Conservation (phyloP, 1,140 invertebrate genomes). For the Neuroterus valhalla region DNA sequence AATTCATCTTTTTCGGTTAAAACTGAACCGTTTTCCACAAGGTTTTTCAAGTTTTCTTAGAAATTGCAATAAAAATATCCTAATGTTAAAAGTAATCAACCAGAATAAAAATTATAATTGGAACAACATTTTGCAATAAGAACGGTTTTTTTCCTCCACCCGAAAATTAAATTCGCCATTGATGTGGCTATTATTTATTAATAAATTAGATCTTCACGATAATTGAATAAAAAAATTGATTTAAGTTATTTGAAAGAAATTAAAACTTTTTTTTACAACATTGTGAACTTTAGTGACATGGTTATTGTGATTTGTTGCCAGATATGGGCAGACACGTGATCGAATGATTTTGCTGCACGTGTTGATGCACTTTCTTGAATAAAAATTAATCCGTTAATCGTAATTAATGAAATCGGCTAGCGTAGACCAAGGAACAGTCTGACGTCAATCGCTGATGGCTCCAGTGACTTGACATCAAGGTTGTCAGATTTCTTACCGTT, state of each 20-base stretch:
- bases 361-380: neutral
- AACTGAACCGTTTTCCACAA: too few relatives aligned
- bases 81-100: too few relatives aligned
- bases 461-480: constrained; percentile 57
- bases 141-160: too few relatives aligned
- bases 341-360: neutral
- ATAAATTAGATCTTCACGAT: too few relatives aligned
- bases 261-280: neutral
- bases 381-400: constrained; percentile 43
- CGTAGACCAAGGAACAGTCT: constrained; percentile 43
- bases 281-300: too few relatives aligned
- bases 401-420: constrained; percentile 59
- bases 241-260: neutral
- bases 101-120: too few relatives aligned
- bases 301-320: neutral
- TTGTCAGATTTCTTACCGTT: constrained; percentile 42
- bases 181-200: too few relatives aligned
- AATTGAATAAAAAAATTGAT: neutral
- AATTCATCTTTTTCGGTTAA: too few relatives aligned
- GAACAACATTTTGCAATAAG: too few relatives aligned
- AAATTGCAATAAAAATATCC: too few relatives aligned
- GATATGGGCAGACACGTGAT: neutral
- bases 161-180: too few relatives aligned
- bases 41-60: too few relatives aligned
- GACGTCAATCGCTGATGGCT: constrained; percentile 59